Evolutionary conservation across 1,140 invertebrate genomes (phyloP).

Genomic region (Caenorhabditis briggsae): DNA sequence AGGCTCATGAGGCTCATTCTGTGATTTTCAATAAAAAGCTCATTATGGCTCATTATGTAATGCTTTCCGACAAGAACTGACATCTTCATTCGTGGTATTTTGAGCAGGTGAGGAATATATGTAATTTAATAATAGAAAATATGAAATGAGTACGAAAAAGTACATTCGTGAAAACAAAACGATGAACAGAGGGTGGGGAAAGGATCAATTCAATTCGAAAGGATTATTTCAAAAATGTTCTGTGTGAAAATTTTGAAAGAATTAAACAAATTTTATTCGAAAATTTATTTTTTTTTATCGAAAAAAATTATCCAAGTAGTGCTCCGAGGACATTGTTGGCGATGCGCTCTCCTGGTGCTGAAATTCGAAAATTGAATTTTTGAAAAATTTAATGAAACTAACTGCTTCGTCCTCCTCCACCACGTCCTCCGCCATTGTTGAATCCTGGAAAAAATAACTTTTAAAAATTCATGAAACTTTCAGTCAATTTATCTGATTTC

Average conservation of each 20-base stretch:
- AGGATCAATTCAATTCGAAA: too few relatives aligned
- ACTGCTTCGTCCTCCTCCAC: background rate
- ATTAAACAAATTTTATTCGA: background rate
- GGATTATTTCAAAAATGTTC: too few relatives aligned
- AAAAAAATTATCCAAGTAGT: background rate
- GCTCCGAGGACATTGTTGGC: background rate
- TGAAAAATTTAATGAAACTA: too few relatives aligned
- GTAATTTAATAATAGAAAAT: background rate
- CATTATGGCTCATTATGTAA: too few relatives aligned
- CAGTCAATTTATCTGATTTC: too few relatives aligned
- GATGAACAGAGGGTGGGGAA: too few relatives aligned
- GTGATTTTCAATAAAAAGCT: too few relatives aligned
- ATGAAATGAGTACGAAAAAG: background rate
- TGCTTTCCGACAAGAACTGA: background rate
- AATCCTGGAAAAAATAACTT: too few relatives aligned
- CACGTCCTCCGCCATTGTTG: background rate
- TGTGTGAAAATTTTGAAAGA: background rate
- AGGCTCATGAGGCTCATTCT: too few relatives aligned
- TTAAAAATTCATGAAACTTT: too few relatives aligned
- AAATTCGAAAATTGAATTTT: background rate
- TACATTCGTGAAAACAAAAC: too few relatives aligned
- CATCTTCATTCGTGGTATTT: background rate
- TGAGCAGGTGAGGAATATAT: background rate
- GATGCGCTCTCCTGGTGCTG: background rate
- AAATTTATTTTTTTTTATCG: background rate